A percentile compares a stretch with the other conserved stretches of the same genome.
Conservation (phyloP, 2,888 invertebrate species). For the Drosophila diplacantha region DNA sequence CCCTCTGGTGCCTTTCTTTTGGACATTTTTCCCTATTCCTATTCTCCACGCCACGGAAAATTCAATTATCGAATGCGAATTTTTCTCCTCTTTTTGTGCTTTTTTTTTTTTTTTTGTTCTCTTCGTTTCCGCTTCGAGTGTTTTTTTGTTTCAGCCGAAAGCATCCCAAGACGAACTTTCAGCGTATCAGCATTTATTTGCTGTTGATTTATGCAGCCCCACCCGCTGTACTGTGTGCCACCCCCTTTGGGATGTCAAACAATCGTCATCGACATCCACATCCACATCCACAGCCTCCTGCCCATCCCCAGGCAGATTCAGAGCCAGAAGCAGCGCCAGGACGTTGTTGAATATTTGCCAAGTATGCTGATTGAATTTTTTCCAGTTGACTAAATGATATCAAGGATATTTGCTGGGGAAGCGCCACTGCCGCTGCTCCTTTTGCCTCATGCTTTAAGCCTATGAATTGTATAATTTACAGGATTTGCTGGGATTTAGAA, state of each 20-base stretch:
- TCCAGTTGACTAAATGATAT: conserved; percentile 77
- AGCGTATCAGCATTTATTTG: conserved; percentile 73
- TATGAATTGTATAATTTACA: conserved; percentile 19
- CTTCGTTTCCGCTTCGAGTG: conserved; percentile 69
- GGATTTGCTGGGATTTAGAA: not conserved
- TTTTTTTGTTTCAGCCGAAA: conserved; percentile 71
- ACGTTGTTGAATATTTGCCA: conserved; percentile 70
- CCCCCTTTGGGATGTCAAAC: conserved; percentile 48
- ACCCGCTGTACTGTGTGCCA: conserved; percentile 1
- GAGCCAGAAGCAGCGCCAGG: conserved; percentile 5
- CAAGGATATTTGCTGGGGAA: conserved; percentile 74
- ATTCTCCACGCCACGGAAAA: conserved; percentile 58
- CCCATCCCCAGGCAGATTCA: conserved; percentile 6
- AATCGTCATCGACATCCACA: conserved; percentile 49
- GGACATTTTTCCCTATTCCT: conserved; percentile 41
- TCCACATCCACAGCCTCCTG: conserved; percentile 13
- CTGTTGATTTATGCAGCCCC: conserved; percentile 70
- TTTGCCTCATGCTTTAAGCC: conserved; percentile 41
- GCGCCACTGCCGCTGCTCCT: conserved; percentile 32
- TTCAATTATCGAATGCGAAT: conserved; percentile 74
- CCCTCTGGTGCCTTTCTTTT: conserved; percentile 21
- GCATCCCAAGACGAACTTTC: conserved; percentile 67
- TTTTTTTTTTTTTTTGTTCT: conserved; percentile 8
- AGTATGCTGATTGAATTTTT: conserved; percentile 77
- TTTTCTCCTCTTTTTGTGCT: conserved; percentile 39